phyloP scores from a whole-genome alignment of 1,140 invertebrate species.

The Cydia strobilella region DNA sequence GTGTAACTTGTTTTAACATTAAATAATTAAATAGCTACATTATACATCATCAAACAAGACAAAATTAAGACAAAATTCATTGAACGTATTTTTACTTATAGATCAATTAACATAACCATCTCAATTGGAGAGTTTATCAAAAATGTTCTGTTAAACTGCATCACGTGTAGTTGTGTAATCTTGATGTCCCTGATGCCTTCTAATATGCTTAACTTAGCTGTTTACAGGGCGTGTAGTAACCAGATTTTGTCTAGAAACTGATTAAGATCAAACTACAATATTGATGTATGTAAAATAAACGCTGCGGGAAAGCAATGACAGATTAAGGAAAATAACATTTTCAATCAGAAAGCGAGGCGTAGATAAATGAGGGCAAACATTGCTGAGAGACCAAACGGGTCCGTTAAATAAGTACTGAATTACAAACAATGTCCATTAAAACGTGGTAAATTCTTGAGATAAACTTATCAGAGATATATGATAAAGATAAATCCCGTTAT shows the following conservation, averaged over 20 bases:
- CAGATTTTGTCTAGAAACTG: conserved; percentile 7
- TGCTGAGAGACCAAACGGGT: background rate
- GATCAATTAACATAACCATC: background rate
- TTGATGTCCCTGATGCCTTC: background rate
- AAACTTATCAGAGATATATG: conserved; percentile 5
- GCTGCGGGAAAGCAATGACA: conserved; percentile 8
- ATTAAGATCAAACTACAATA: background rate
- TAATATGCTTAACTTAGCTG: background rate
- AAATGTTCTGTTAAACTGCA: background rate
- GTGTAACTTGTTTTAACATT: no score
- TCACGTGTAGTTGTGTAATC: background rate
- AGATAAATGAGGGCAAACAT: conserved; percentile 13
- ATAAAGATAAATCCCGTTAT: conserved; percentile 8
- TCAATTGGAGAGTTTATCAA: background rate
- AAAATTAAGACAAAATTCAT: no score
- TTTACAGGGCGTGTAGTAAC: background rate
- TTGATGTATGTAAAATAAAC: background rate
- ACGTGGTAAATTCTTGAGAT: conserved; percentile 16
- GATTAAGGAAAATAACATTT: conserved; percentile 14
- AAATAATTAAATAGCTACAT: no score
- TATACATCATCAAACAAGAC: no score
- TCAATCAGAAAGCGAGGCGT: conserved; percentile 10
- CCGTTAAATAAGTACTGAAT: background rate
- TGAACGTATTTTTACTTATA: background rate
- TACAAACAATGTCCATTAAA: conserved; percentile 8